Conservation (phyloP, 2,797 vertebrate species). For the Buphagus erythrorhynchus region DNA sequence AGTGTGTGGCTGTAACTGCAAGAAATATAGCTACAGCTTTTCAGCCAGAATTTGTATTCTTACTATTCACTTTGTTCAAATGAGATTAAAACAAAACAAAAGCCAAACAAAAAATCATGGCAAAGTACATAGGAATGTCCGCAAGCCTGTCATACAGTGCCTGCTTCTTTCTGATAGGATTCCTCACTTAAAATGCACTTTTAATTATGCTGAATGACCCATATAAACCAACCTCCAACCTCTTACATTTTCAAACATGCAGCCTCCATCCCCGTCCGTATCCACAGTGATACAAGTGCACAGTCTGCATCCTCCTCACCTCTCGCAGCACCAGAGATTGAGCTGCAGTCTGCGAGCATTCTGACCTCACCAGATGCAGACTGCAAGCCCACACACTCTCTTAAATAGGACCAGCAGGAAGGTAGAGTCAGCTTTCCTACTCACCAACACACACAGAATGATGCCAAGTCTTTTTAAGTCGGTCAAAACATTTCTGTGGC, state of each 20-base stretch:
- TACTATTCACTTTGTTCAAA: background rate
- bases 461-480: background rate
- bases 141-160: background rate
- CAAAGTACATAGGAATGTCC: background rate
- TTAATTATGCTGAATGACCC: background rate
- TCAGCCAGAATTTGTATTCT: background rate
- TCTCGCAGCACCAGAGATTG: background rate
- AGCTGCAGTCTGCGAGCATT: background rate
- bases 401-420: background rate
- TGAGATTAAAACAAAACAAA: background rate
- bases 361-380: background rate
- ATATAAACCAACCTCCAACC: background rate
- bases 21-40: background rate
- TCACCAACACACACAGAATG: background rate
- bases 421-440: background rate
- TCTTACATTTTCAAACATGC: background rate
- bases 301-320: background rate
- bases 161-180: background rate
- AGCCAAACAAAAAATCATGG: background rate
- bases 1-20: background rate
- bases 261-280: background rate
- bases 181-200: background rate
- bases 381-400: background rate
- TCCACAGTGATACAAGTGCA: background rate
- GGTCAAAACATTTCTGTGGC: background rate